Conservation (phyloP, 1,140 invertebrate genomes). For the Agrypnia vestita region DNA sequence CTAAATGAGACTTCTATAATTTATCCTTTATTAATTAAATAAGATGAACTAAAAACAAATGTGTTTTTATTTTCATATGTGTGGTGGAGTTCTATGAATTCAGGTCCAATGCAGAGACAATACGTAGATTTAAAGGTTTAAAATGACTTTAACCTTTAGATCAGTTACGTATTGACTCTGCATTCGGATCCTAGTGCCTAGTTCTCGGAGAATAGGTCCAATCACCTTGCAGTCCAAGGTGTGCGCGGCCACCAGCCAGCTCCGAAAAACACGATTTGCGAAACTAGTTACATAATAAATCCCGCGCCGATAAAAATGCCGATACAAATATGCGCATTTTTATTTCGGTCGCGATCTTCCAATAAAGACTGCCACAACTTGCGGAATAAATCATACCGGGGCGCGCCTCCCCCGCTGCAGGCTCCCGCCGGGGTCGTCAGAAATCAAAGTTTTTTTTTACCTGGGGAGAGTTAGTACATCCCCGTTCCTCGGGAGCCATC, state of each 20-base stretch:
- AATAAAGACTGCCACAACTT: constrained; percentile 33
- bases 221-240: background rate
- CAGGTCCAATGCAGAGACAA: no score
- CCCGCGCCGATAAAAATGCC: constrained; percentile 9
- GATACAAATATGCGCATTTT: constrained; percentile 34
- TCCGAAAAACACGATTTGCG: background rate
- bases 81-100: no score
- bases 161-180: no score
- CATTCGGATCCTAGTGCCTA: no score
- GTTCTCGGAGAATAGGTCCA: no score
- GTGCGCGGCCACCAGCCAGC: background rate
- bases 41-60: no score
- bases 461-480: constrained; percentile 13
- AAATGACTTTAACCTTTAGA: no score
- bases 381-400: constrained; percentile 20
- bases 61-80: no score
- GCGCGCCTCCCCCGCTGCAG: background rate
- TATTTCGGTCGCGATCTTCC: constrained; percentile 31
- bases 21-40: no score
- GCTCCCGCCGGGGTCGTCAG: constrained; percentile 26
- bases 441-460: constrained; percentile 40
- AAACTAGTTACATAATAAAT: constrained; percentile 7
- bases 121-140: no score
- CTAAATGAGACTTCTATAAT: no score
- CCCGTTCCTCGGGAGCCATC: constrained; percentile 12